phyloP scores from a whole-genome alignment of 2,888 invertebrate species.

The Resseliella maxima region DNA sequence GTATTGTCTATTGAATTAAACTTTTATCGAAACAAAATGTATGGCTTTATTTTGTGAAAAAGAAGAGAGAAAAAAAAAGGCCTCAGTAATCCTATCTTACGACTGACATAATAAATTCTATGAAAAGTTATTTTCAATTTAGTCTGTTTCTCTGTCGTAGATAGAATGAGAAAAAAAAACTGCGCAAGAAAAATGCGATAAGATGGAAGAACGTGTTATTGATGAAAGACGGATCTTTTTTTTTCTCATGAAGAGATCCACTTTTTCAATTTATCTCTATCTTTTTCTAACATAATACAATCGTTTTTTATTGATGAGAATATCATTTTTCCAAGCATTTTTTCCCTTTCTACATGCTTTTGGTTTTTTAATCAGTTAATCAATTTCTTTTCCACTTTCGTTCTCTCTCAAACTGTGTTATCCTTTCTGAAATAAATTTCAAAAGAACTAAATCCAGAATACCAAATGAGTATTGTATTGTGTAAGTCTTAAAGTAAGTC shows the following conservation, averaged over 20 bases:
- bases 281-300: neutral
- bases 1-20: neutral
- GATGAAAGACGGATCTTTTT: too few relatives aligned
- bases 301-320: too few relatives aligned
- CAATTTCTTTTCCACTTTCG: neutral
- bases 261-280: neutral
- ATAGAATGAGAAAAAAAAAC: neutral
- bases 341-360: neutral
- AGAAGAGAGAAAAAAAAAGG: too few relatives aligned
- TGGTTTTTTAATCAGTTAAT: neutral
- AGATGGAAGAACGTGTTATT: neutral
- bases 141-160: too few relatives aligned
- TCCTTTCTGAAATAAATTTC: too few relatives aligned
- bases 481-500: too few relatives aligned
- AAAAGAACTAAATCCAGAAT: neutral
- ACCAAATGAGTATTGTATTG: neutral
- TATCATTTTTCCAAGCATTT: too few relatives aligned
- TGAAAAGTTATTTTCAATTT: neutral
- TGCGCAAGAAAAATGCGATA: neutral
- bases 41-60: neutral
- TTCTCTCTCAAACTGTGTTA: too few relatives aligned
- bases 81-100: neutral
- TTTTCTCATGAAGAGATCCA: neutral
- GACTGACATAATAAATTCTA: neutral
- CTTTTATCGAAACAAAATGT: neutral